Conservation (phyloP, 2,888 invertebrate genomes). For the Epsilonema sp. region DNA sequence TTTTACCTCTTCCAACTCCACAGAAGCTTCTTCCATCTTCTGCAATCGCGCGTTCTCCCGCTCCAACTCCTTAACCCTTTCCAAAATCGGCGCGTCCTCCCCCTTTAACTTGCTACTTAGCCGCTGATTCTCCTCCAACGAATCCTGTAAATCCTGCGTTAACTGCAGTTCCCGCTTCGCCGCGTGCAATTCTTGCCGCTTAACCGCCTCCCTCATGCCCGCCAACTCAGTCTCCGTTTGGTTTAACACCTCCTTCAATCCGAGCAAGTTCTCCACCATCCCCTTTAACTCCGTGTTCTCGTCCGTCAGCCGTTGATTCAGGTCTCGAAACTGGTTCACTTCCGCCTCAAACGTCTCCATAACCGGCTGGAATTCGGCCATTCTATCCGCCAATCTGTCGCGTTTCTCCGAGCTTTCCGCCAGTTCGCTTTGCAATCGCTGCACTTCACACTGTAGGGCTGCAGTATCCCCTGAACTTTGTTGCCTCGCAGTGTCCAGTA, state of each 20-base stretch:
- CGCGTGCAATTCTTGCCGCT: neutral
- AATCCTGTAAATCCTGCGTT: neutral
- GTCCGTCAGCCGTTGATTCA: constrained; percentile 13
- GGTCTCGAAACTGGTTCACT: constrained; percentile 13
- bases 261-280: neutral
- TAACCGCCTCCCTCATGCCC: neutral
- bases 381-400: constrained; percentile 13
- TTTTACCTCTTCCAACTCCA: no score
- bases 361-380: constrained; percentile 14
- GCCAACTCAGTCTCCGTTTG: neutral
- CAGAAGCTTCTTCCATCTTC: no score
- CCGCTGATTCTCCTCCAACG: neutral
- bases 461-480: neutral
- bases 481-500: neutral
- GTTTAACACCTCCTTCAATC: neutral
- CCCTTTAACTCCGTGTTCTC: constrained; percentile 9
- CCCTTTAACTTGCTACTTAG: neutral
- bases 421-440: constrained; percentile 14
- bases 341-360: constrained; percentile 16
- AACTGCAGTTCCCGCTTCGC: no score
- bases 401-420: constrained; percentile 14
- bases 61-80: no score
- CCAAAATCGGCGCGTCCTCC: no score
- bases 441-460: constrained; percentile 14
- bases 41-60: no score